Percentiles rank a stretch among this genome's conserved stretches.
Conservation (phyloP, 1,140 invertebrate genomes). For the Amyelois transitella region DNA sequence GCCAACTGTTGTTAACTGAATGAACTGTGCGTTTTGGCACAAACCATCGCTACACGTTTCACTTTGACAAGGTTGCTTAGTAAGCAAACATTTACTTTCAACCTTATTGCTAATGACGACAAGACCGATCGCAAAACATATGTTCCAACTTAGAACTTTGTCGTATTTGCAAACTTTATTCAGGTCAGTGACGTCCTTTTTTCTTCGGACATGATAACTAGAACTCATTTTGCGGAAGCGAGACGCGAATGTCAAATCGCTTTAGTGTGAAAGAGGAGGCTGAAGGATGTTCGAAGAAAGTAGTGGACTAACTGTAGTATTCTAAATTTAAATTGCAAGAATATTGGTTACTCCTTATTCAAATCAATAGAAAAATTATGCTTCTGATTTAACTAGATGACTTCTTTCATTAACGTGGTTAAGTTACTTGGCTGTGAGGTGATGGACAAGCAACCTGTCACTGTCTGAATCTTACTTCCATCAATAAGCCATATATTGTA, state of each 20-base stretch:
- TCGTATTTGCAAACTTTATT: slow-evolving; percentile 33
- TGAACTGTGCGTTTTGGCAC: slow-evolving; percentile 39
- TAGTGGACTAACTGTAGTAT: not conserved
- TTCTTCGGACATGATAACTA: slow-evolving; percentile 40
- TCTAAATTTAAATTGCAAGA: not conserved
- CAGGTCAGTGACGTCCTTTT: slow-evolving; percentile 68
- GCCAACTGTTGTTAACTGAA: slow-evolving; percentile 36
- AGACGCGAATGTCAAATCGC: slow-evolving; percentile 20
- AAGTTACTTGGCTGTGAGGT: no score
- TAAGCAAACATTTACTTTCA: slow-evolving; percentile 10
- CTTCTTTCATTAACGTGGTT: no score
- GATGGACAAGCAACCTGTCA: no score
- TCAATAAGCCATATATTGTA: no score
- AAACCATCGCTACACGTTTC: slow-evolving; percentile 23
- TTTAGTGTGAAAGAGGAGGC: slow-evolving; percentile 19
- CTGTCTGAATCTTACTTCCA: no score
- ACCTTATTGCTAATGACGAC: slow-evolving; percentile 13
- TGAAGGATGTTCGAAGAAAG: not conserved
- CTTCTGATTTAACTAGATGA: no score
- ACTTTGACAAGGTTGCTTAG: slow-evolving; percentile 24
- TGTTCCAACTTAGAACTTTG: slow-evolving; percentile 21
- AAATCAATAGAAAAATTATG: no score
- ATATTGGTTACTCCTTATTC: no score
- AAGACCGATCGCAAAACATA: slow-evolving; percentile 14
- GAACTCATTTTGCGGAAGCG: slow-evolving; percentile 38